Conservation (phyloP, 2,113 vertebrate genomes). For the Cacatua alba region DNA sequence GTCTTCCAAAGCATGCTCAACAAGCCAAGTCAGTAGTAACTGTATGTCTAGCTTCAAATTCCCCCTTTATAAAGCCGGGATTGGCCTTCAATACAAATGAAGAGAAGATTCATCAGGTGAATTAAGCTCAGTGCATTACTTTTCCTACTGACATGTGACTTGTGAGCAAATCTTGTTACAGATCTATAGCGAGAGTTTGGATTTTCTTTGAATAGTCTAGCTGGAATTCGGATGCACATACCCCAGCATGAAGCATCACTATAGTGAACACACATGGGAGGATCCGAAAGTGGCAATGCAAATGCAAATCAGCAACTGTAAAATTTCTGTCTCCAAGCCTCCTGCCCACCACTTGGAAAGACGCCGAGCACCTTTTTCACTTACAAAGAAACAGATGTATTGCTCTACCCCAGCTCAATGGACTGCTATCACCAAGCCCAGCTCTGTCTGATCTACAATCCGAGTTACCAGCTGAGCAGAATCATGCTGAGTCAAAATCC, state of each 20-base stretch:
- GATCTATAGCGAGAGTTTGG: background rate
- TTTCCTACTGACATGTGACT: background rate
- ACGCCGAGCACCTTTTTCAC: background rate
- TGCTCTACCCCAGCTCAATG: background rate
- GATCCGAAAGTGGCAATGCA: background rate
- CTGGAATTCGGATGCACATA: background rate
- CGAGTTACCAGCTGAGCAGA: background rate
- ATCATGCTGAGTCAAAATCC: background rate
- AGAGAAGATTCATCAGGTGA: background rate
- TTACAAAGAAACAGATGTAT: background rate
- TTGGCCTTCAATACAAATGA: background rate
- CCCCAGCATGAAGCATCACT: accelerated
- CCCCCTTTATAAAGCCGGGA: background rate
- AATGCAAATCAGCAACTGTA: background rate
- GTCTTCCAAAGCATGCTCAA: background rate
- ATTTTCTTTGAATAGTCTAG: background rate
- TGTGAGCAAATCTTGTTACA: background rate
- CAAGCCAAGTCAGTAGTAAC: background rate
- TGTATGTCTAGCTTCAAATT: background rate
- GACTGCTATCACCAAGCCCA: background rate
- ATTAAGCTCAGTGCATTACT: background rate
- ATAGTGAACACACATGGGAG: accelerated
- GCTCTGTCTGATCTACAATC: background rate
- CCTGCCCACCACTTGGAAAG: background rate
- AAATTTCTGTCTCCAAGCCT: background rate